These are phyloP conservation scores for Macrophya alboannulata DNA, from an alignment of 2,888 invertebrate genomes.

Conservation along the genomic window DNA sequence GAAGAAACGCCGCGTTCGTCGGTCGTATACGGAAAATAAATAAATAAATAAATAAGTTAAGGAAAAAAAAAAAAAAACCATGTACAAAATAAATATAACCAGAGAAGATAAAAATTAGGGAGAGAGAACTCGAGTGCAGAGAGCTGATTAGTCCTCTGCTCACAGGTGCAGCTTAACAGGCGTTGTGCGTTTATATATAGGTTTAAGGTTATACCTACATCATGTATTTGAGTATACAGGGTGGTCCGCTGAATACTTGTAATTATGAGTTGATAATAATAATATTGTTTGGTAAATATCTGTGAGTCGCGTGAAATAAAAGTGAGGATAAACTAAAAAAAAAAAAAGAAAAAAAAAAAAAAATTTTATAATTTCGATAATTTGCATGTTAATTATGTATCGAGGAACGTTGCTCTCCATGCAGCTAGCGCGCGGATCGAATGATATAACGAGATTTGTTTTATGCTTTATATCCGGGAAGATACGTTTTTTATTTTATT, in stretches of 20 bases:
- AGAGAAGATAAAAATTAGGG: not conserved
- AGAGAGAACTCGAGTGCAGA: conserved; percentile 3
- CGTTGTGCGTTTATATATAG: not conserved
- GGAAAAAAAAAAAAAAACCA: not conserved
- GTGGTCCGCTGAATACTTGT: not conserved
- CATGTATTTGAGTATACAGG: not conserved
- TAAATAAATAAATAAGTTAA: not conserved
- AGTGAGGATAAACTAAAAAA: not conserved
- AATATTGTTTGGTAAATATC: not conserved
- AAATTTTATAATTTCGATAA: no score
- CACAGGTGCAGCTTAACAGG: conserved; percentile 4
- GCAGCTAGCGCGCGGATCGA: no score
- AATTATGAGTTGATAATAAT: not conserved
- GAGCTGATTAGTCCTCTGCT: conserved; percentile 21
- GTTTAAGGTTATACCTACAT: not conserved
- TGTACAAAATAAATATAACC: conserved; percentile 4
- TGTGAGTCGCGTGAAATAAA: not conserved
- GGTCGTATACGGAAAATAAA: not conserved
- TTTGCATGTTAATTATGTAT: no score
- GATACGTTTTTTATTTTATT: not conserved
- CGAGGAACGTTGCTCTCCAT: no score
- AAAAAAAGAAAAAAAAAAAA: no score
- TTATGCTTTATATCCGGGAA: no score
- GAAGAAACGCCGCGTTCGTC: not conserved
- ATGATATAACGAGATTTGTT: no score